phyloP scores from a whole-genome alignment of 2,888 invertebrate genomes.

The Herminia tarsipennalis region DNA sequence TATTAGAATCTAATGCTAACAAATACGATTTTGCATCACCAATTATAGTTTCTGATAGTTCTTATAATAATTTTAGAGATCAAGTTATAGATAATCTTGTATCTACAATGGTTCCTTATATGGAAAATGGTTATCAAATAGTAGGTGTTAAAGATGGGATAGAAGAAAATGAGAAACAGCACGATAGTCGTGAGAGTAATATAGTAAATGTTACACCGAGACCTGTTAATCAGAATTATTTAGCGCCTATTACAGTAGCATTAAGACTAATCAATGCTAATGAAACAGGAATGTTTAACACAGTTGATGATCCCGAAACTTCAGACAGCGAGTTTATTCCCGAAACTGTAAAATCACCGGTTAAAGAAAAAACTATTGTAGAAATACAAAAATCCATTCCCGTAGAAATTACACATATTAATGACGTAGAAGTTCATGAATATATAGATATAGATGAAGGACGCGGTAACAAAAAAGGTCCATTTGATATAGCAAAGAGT shows the following conservation, averaged over 20 bases:
- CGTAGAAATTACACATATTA: slow-evolving; percentile 79
- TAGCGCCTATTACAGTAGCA: slow-evolving; percentile 87
- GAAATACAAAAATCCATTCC: slow-evolving; percentile 89
- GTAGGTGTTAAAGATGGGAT: slow-evolving; percentile 66
- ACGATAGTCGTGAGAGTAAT: slow-evolving; percentile 44
- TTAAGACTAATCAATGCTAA: slow-evolving; percentile 81
- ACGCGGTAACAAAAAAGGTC: slow-evolving; percentile 61
- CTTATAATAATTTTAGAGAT: slow-evolving; percentile 59
- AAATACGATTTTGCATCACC: slow-evolving; percentile 73
- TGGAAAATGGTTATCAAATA: slow-evolving; percentile 76
- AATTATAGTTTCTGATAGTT: slow-evolving; percentile 76
- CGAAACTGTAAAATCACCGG: slow-evolving; percentile 68
- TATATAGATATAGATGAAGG: slow-evolving; percentile 77
- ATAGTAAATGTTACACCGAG: slow-evolving; percentile 83
- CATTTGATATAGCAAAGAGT: slow-evolving; percentile 58
- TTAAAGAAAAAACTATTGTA: slow-evolving; percentile 82
- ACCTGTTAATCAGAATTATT: slow-evolving; percentile 83
- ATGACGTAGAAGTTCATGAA: slow-evolving; percentile 76
- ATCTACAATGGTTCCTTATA: slow-evolving; percentile 78
- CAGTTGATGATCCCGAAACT: slow-evolving; percentile 69
- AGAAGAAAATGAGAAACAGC: slow-evolving; percentile 50
- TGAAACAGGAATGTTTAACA: slow-evolving; percentile 67
- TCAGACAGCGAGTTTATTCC: slow-evolving; percentile 73
- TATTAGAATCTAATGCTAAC: slow-evolving; percentile 51
- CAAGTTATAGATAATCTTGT: slow-evolving; percentile 72